Evolutionary conservation across 37 sponge, comb jelly and placozoan species (phyloP), one percentile per base, ranked within the genome.

Genomic region (Cladorhizidae sp.): DNA sequence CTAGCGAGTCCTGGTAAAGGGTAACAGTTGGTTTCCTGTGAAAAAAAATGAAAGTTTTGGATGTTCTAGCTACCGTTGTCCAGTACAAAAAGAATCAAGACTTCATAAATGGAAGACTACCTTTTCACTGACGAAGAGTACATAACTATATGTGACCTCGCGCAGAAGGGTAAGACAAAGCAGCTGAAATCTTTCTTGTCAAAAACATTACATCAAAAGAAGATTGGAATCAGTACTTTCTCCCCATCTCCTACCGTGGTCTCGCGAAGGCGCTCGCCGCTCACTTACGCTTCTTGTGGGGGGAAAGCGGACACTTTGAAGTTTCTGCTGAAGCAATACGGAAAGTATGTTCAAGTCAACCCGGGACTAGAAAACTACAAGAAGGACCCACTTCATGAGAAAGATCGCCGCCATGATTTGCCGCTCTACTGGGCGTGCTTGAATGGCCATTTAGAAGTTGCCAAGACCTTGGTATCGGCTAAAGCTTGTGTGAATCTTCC

Each of bases 351-450:
- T 18, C 64, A 76, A 31, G 58, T 85, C 42, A 80, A 90, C 41
- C 81, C 81, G 17, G 76, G 73, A 6, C 62, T 50, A 62, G 64
- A 70, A 9, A 56, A 74, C 31, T 58, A 72, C 45, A 73, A 67
- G 17, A 25, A 64, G 42, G 50, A 77, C 56, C 75, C 76, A 28
- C 68, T 64, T 0, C 74, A 73, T 18, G 56, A 67, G 38, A 93
- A 89, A 55, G 55, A 86, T 5, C 80, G 78, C 23, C 83, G 71
- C 58, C 88, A 88, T 28, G 90, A 87, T 64, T 82, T 84, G 0
- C 80, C 94, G 15, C 81, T 93, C 0, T 93, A 87, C 84, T 87
- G 80, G 29, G 92, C 90, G 6, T 81, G 83, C 57, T 40, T 86
- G 12, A 87, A 87, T 45, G 88, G 87, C 5, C 81, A 80, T 38